Evolutionary conservation across 2,113 vertebrate genomes (phyloP).

Genomic region (Strix aluco): DNA sequence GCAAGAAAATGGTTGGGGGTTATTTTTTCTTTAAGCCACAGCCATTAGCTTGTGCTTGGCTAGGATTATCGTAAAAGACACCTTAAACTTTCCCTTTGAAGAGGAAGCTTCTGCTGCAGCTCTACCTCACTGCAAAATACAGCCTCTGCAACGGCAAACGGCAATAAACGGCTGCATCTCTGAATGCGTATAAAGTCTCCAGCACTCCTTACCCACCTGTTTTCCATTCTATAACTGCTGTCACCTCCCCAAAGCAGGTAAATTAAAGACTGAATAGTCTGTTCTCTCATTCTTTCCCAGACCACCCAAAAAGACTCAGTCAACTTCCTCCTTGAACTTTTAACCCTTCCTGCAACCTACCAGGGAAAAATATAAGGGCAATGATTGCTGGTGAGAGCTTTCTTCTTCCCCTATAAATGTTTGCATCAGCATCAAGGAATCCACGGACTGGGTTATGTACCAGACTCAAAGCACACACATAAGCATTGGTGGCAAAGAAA

Average conservation of each 20-base stretch:
- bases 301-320: constrained; percentile 43
- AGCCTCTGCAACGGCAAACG: not conserved
- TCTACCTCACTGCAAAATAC: not conserved
- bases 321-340: not conserved
- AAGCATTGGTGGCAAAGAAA: not conserved
- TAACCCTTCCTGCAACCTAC: constrained; percentile 30
- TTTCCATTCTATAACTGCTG: not conserved
- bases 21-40: not conserved
- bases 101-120: not conserved
- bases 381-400: not conserved
- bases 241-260: constrained; percentile 15
- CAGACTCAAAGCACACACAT: not conserved
- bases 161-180: not conserved
- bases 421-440: not conserved
- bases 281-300: constrained; percentile 34
- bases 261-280: constrained; percentile 31
- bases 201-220: constrained; percentile 14
- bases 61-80: not conserved
- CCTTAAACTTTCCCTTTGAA: not conserved
- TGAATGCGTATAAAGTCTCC: not conserved
- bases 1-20: not conserved
- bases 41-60: not conserved
- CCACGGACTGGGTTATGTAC: not conserved
- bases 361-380: not conserved
- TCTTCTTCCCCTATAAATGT: not conserved